phyloP scores from a whole-genome alignment of 2,888 invertebrate species.

The Agelastica alni region DNA sequence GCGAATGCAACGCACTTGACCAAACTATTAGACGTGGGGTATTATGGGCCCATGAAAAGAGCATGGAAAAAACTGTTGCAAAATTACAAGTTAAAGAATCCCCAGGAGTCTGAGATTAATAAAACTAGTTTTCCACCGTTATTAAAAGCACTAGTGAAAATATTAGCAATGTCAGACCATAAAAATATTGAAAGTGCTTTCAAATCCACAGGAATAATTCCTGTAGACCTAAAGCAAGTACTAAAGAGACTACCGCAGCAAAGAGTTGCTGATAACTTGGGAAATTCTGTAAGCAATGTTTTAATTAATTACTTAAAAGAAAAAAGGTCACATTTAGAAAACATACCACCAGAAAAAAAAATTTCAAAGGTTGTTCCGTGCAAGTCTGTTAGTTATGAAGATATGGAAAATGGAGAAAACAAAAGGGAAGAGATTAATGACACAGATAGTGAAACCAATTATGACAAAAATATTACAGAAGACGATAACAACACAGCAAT shows the following conservation, averaged over 20 bases:
- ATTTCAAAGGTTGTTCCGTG: conserved; percentile 5
- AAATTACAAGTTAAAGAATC: background rate
- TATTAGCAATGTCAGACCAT: background rate
- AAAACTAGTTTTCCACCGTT: background rate
- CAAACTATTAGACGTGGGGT: background rate
- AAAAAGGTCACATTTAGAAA: too few relatives aligned
- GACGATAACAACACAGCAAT: too few relatives aligned
- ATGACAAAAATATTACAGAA: background rate
- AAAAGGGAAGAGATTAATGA: background rate
- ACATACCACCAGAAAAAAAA: background rate
- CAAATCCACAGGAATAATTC: too few relatives aligned
- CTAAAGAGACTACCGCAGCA: too few relatives aligned
- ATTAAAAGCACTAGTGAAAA: background rate
- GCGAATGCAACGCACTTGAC: background rate
- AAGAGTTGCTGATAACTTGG: too few relatives aligned
- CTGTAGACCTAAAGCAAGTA: too few relatives aligned
- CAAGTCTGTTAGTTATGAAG: too few relatives aligned
- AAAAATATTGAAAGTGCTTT: background rate
- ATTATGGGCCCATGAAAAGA: background rate
- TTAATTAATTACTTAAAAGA: background rate
- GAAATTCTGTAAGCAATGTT: background rate
- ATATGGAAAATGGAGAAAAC: background rate
- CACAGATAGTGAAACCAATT: background rate
- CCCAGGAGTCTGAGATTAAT: background rate
- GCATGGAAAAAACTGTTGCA: background rate